Conservation (phyloP, 1,140 invertebrate genomes). For the Drosophila leontia region DNA sequence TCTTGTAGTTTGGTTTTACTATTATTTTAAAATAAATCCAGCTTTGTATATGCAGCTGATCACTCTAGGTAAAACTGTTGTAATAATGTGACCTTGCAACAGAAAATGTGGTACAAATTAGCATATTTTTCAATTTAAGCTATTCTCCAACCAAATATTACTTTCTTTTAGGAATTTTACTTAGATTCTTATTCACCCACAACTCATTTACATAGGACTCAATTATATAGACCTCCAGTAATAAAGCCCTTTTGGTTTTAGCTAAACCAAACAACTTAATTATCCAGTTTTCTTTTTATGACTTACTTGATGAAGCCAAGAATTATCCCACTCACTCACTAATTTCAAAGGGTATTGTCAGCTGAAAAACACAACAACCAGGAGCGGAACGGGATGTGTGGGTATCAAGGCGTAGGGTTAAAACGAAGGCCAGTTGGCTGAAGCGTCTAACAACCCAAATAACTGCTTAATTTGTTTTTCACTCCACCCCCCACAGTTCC, state of each 20-base stretch:
- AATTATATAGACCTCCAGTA: too few species aligned
- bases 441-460: conserved; percentile 68
- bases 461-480: conserved; percentile 81
- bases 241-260: conserved; percentile 1
- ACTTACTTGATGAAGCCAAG: conserved; percentile 14
- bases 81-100: not conserved
- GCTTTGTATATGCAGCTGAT: not conserved
- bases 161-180: too few species aligned
- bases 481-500: conserved; percentile 22
- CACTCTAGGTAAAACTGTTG: not conserved
- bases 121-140: not conserved
- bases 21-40: not conserved
- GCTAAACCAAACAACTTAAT: conserved; percentile 16
- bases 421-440: conserved; percentile 12
- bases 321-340: conserved; percentile 15
- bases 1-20: not conserved
- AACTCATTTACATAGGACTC: not conserved
- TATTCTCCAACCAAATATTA: not conserved
- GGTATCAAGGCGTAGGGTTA: conserved; percentile 3
- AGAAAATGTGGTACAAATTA: not conserved
- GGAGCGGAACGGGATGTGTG: conserved; percentile 9
- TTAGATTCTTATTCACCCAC: not conserved
- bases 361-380: conserved; percentile 6
- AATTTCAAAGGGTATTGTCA: conserved; percentile 31
- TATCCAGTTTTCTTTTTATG: conserved; percentile 12